Evolutionary conservation across 2,888 invertebrate genomes (phyloP), one percentile per base, ranked within the genome.

Genomic region (Coenonympha arcania): DNA sequence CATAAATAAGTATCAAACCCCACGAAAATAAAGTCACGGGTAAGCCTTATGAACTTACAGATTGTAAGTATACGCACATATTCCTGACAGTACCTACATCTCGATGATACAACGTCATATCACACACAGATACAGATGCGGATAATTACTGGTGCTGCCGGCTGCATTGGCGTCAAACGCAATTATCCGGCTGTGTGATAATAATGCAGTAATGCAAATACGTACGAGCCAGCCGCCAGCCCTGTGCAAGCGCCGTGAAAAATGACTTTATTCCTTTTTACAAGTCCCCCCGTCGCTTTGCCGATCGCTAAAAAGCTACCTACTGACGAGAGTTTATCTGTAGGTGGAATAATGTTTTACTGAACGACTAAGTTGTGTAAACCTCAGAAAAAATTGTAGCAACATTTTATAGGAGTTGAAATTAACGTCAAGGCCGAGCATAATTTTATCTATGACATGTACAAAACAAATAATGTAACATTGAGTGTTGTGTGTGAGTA

Each of bases 151-250:
- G 64, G 70, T 66, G 68, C 70, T 66, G 68, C 66, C 57, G 66
- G 62, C 63, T 66, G 68, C 69, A 66, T 65, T 68, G 69, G 71
- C 77, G 75, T 79, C 79, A 76, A 68, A 78, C 69, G 73, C 79
- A 82, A 83, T 84, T 82, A 84, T 79, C 74, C 68, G 73, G 59
- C 69, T 65, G 72, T 75, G 80, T 77, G 78, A 71, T 76, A 82
- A 82, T 82, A 76, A 79, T 80, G 83, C 79, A 82, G 81, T 82
- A 76, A 79, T 80, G 83, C 79, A 83, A 84, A 84, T 80, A 76
- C 68, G 66, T 63, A 51, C 66, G 65, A 57, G 62, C n/a, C n/a
- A n/a, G n/a, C n/a, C 60, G 65, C 50, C 66, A 65, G 58, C 61
- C 51, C 64, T 59, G 62, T 55, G 59, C 58, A 62, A 61, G 62